A percentile compares a stretch with the other conserved stretches of the same genome.
Evolutionary conservation across 2,888 invertebrate species (phyloP).

Genomic region (Pilophorus perplexus): DNA sequence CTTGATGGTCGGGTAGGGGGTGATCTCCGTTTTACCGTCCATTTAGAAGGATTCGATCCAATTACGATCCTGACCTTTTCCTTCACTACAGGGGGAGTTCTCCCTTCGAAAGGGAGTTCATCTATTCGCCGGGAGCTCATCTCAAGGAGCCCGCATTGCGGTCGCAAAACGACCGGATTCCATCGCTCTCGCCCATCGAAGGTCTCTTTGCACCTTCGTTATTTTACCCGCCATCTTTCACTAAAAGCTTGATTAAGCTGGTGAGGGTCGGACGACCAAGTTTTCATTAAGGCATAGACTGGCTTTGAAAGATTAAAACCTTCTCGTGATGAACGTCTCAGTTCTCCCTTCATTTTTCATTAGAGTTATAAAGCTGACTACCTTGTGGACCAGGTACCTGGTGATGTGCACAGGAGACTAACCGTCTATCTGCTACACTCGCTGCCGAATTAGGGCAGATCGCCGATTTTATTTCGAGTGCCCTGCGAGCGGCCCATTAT

Average conservation of each 20-base stretch:
- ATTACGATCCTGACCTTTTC: constrained; percentile 18
- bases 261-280: neutral
- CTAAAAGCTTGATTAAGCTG: constrained; percentile 9
- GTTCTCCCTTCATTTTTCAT: neutral
- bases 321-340: neutral
- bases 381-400: neutral
- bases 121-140: no score
- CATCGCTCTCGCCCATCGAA: neutral
- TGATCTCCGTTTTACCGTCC: no score
- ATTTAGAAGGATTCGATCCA: constrained; percentile 3
- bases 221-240: constrained; percentile 9
- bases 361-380: neutral
- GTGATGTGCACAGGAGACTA: no score
- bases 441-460: no score
- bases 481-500: no score
- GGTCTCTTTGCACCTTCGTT: neutral
- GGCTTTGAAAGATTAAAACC: no score
- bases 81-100: neutral
- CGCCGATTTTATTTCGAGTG: no score
- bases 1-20: no score
- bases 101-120: neutral
- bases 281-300: constrained; percentile 14
- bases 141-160: constrained; percentile 19
- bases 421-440: no score
- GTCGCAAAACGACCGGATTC: constrained; percentile 4